Evolutionary conservation across 1,140 invertebrate genomes (phyloP).

Genomic region (Ganaspis sp.): DNA sequence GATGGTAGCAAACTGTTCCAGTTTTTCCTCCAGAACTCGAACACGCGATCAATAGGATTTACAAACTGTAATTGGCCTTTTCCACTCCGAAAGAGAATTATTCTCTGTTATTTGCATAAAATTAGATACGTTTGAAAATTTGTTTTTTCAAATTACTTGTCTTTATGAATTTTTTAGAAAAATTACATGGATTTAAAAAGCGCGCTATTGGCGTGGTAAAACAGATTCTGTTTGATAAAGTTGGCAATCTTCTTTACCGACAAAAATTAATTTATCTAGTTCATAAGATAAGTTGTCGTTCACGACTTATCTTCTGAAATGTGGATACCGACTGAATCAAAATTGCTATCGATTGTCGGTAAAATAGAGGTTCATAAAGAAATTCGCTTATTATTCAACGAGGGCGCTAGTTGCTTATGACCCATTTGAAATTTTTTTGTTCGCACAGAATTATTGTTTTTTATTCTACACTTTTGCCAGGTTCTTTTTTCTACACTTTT

Average conservation of each 20-base stretch:
- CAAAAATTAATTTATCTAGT: no score
- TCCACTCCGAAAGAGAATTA: neutral
- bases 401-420: neutral
- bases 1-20: neutral
- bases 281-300: no score
- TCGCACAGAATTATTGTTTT: no score
- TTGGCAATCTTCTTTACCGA: neutral
- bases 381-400: no score
- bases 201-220: neutral
- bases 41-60: slow-evolving; percentile 27
- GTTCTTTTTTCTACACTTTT: no score
- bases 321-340: neutral
- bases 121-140: neutral
- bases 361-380: neutral
- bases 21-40: slow-evolving; percentile 6
- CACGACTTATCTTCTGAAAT: neutral
- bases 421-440: no score
- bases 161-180: neutral
- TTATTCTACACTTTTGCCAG: no score
- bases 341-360: neutral
- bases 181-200: neutral
- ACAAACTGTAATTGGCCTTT: slow-evolving; percentile 13
- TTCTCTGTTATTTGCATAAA: neutral
- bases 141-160: neutral
- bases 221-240: neutral